Conservation (phyloP, 1,140 invertebrate species). For the Ridgeia piscesae region DNA sequence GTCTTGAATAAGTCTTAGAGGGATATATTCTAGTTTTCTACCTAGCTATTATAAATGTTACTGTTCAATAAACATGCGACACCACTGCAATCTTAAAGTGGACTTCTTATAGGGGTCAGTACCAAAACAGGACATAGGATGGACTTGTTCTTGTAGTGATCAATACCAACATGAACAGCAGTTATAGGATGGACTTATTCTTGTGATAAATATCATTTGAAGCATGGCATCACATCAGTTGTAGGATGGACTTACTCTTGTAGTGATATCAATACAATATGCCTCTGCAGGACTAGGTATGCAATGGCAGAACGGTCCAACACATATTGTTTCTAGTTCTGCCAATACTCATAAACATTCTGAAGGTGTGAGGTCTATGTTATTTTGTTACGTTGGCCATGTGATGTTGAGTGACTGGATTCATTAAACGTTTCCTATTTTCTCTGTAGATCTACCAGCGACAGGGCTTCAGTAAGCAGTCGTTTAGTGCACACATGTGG, state of each 20-base stretch:
- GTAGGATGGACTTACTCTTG: neutral
- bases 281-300: neutral
- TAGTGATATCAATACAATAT: neutral
- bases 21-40: too few relatives aligned
- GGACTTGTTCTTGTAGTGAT: neutral
- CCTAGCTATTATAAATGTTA: too few relatives aligned
- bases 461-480: neutral
- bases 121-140: neutral
- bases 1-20: too few relatives aligned
- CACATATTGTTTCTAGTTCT: neutral
- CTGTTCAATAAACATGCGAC: neutral
- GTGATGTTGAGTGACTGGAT: neutral
- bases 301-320: neutral
- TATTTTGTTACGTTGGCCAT: neutral
- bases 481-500: neutral
- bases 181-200: neutral
- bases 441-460: neutral
- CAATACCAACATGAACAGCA: neutral
- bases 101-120: neutral
- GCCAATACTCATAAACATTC: neutral
- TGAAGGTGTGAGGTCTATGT: neutral
- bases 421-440: neutral
- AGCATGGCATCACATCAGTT: neutral
- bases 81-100: neutral
- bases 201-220: neutral